A percentile compares a stretch with the other conserved stretches of the same genome.
Conservation (phyloP, 1,140 invertebrate genomes). For the Araneus ventricosus region DNA sequence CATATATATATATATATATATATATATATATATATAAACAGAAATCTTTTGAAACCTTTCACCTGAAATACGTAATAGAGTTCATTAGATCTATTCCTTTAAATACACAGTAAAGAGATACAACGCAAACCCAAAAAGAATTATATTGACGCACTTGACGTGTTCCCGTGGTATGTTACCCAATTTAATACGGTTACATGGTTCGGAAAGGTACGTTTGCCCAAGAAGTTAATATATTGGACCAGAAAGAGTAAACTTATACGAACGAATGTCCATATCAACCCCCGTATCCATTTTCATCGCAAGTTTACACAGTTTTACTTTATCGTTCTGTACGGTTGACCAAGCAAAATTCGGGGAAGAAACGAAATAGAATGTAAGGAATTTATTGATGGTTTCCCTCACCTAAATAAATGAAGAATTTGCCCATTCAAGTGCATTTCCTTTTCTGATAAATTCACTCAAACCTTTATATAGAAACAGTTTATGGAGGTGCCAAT, state of each 20-base stretch:
- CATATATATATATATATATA: too few relatives aligned
- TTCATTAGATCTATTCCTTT: slow-evolving; percentile 4
- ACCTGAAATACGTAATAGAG: background rate
- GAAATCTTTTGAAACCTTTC: background rate
- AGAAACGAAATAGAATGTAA: background rate
- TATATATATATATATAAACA: background rate
- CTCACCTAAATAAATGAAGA: background rate
- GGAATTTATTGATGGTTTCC: slow-evolving; percentile 26
- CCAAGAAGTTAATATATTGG: slow-evolving; percentile 48
- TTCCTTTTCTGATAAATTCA: slow-evolving; percentile 21
- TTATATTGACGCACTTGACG: slow-evolving; percentile 28
- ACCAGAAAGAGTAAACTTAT: slow-evolving; percentile 1
- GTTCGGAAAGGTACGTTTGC: slow-evolving; percentile 25
- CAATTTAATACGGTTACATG: slow-evolving; percentile 35
- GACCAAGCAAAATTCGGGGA: slow-evolving; percentile 3
- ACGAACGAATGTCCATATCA: background rate
- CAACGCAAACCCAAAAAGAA: background rate
- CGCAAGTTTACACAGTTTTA: background rate
- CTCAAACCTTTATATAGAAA: background rate
- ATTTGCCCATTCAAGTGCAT: background rate
- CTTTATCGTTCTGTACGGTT: background rate
- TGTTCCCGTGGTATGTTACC: background rate
- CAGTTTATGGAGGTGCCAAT: background rate
- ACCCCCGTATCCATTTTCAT: background rate
- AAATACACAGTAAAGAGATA: background rate